Conservation (phyloP, 2,113 vertebrate species). For the Mellivora capensis region DNA sequence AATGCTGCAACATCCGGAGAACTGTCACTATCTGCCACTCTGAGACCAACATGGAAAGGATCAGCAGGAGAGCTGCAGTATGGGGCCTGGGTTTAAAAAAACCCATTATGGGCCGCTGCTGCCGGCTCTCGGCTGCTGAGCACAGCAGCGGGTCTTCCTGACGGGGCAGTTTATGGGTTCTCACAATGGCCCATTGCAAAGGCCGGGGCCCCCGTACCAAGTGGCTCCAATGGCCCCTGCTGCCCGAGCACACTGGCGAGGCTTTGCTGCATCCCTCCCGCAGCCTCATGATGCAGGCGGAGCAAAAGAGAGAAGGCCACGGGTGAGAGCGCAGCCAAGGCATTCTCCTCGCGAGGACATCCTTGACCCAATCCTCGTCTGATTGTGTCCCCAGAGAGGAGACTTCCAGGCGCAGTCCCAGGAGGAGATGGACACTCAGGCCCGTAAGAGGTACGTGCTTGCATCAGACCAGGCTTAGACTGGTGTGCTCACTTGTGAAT, state of each 20-base stretch:
- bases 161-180: background rate
- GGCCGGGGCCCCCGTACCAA: background rate
- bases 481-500: background rate
- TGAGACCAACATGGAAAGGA: background rate
- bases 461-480: background rate
- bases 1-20: conserved; percentile 47
- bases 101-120: background rate
- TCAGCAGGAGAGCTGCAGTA: conserved; percentile 16
- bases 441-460: background rate
- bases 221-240: background rate
- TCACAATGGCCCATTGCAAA: conserved; percentile 36
- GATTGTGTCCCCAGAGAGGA: background rate
- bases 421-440: background rate
- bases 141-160: conserved; percentile 33
- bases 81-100: conserved; percentile 18
- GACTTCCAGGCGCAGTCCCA: background rate
- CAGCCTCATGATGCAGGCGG: background rate
- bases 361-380: background rate
- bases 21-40: conserved; percentile 36
- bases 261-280: background rate
- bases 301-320: background rate
- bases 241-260: background rate
- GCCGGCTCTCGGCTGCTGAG: conserved; percentile 5
- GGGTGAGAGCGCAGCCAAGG: background rate
- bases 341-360: background rate